These are phyloP conservation scores for Kobus ellipsiprymnus DNA, from an alignment of 2,113 vertebrate genomes.

Conservation along the genomic window DNA sequence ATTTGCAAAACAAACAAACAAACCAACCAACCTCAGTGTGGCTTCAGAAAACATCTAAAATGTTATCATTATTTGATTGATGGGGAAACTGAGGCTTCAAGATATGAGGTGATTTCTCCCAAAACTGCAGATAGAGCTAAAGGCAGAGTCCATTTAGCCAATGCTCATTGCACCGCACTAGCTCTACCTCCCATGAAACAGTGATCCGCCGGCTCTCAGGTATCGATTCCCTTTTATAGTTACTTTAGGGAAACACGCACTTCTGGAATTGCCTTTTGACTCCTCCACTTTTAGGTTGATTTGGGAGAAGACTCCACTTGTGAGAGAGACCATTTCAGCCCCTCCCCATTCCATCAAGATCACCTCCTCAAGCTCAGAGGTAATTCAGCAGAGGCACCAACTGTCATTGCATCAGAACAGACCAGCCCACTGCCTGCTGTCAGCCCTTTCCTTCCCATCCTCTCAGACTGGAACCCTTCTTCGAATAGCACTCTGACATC, in stretches of 20 bases:
- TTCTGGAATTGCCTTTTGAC: not conserved
- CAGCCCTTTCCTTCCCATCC: not conserved
- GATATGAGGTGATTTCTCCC: not conserved
- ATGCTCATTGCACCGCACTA: not conserved
- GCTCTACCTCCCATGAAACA: not conserved
- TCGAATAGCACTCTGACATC: constrained; percentile 57
- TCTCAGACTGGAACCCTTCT: constrained; percentile 59
- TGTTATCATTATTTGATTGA: not conserved
- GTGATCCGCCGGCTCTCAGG: not conserved
- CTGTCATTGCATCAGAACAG: not conserved
- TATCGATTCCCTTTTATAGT: not conserved
- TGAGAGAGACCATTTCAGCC: not conserved
- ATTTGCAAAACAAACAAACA: not conserved
- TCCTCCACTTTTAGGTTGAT: not conserved
- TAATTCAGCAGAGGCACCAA: not conserved
- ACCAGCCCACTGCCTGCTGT: not conserved
- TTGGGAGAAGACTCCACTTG: not conserved
- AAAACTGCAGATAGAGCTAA: not conserved
- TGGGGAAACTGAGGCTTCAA: not conserved
- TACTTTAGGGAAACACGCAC: not conserved
- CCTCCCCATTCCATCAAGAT: not conserved
- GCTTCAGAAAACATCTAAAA: not conserved
- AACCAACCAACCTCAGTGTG: not conserved
- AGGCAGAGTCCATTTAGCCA: not conserved
- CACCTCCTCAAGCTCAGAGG: not conserved